These are phyloP conservation scores for Garra rufa DNA, from an alignment of 2,113 vertebrate genomes.

Conservation along the genomic window DNA sequence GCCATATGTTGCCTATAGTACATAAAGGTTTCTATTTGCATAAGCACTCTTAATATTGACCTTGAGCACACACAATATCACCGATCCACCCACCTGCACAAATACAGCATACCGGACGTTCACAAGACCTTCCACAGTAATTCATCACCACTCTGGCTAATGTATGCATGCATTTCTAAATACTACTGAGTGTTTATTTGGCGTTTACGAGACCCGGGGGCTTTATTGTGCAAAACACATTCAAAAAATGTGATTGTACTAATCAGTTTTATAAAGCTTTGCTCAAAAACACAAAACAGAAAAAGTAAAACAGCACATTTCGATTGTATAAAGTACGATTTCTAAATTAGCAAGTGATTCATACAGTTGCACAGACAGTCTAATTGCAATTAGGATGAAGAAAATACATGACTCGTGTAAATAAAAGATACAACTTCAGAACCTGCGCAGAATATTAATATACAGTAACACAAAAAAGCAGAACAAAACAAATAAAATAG, in stretches of 20 bases:
- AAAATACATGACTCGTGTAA: conserved; percentile 56
- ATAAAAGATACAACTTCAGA: conserved; percentile 49
- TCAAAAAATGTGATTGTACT: conserved; percentile 67
- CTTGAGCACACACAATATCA: conserved; percentile 31
- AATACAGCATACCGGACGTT: conserved; percentile 7
- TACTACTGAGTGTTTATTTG: conserved; percentile 58
- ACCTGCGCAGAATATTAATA: conserved; percentile 63
- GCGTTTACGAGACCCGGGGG: conserved; percentile 52
- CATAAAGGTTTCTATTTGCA: neutral
- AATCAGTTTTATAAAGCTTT: conserved; percentile 58
- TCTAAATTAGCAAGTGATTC: conserved; percentile 60
- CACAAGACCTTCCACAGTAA: neutral
- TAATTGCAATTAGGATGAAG: conserved; percentile 67
- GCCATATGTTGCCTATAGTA: neutral
- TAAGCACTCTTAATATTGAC: conserved; percentile 14
- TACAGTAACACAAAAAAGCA: conserved; percentile 53
- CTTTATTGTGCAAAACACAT: conserved; percentile 47
- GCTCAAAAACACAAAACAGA: conserved; percentile 50
- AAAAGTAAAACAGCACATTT: conserved; percentile 17
- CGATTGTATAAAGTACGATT: conserved; percentile 54
- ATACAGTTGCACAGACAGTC: conserved; percentile 61
- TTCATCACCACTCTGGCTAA: neutral
- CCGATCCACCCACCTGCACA: conserved; percentile 31
- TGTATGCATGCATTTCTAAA: conserved; percentile 18
- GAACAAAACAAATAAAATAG: conserved; percentile 37